These are phyloP conservation scores for Coremacera marginata DNA, from an alignment of 2,888 invertebrate genomes.

Conservation along the genomic window DNA sequence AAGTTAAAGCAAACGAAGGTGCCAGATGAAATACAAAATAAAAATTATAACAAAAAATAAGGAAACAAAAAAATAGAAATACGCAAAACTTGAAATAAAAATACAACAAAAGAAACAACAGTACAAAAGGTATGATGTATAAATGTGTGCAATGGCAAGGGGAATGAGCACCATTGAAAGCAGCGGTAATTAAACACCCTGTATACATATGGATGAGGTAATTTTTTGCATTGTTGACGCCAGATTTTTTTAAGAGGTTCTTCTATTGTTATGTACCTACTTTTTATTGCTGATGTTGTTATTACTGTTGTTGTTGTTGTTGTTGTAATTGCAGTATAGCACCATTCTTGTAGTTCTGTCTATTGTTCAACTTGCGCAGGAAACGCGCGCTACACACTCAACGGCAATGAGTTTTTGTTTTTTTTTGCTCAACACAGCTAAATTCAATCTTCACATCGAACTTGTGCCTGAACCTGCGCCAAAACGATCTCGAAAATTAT, in stretches of 20 bases:
- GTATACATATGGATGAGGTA: background rate
- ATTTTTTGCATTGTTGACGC: slow-evolving; percentile 17
- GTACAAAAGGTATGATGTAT: slow-evolving; percentile 24
- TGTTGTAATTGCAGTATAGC: background rate
- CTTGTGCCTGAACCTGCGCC: too few species aligned
- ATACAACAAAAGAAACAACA: background rate
- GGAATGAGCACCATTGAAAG: background rate
- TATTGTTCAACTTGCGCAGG: background rate
- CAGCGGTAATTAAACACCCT: slow-evolving; percentile 14
- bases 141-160: slow-evolving; percentile 27
- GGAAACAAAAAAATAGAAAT: background rate
- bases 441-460: background rate
- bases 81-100: background rate
- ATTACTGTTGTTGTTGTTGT: slow-evolving; percentile 46
- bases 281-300: slow-evolving; percentile 38
- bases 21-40: slow-evolving; percentile 1
- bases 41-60: background rate
- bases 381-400: background rate
- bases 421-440: too few species aligned
- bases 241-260: slow-evolving; percentile 22
- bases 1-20: slow-evolving; percentile 9
- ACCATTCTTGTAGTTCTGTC: background rate
- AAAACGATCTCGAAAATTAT: too few species aligned
- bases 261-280: slow-evolving; percentile 32
- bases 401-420: too few species aligned